These are phyloP conservation scores for Oophaga pumilio DNA, from an alignment of 2,113 vertebrate genomes.

Conservation along the genomic window DNA sequence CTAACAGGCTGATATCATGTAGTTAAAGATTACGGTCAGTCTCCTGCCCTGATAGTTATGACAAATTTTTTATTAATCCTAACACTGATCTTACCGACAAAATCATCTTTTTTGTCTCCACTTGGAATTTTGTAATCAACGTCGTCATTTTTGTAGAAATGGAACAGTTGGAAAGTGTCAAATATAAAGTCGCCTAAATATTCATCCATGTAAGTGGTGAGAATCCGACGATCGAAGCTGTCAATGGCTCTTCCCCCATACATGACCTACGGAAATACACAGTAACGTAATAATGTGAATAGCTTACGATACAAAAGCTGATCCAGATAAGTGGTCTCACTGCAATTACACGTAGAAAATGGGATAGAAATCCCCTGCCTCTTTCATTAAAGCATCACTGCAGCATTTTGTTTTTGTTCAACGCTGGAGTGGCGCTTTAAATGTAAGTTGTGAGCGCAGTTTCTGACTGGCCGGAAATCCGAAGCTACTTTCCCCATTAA, in stretches of 20 bases:
- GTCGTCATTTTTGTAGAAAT: conserved; percentile 83
- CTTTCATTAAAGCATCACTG: no score
- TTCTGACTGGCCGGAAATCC: no score
- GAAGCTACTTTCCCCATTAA: no score
- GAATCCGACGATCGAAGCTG: conserved; percentile 92
- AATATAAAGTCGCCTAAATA: conserved; percentile 95
- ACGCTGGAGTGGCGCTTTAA: no score
- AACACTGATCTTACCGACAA: conserved; percentile 78
- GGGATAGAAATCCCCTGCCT: no score
- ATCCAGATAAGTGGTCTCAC: neutral
- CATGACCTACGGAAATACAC: conserved; percentile 83
- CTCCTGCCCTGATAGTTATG: neutral
- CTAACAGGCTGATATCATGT: no score
- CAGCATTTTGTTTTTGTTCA: no score
- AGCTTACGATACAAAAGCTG: neutral
- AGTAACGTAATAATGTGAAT: neutral
- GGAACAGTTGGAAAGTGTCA: conserved; percentile 85
- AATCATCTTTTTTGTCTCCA: conserved; percentile 75
- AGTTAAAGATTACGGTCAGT: neutral
- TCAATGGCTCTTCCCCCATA: conserved; percentile 91
- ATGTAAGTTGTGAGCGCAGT: no score
- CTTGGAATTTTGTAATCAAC: conserved; percentile 86
- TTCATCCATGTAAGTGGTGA: conserved; percentile 92
- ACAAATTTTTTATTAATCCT: neutral
- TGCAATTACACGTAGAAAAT: no score